Base-by-base conservation (phyloP, 2,888 invertebrate species). In the Leucania comma region DNA sequence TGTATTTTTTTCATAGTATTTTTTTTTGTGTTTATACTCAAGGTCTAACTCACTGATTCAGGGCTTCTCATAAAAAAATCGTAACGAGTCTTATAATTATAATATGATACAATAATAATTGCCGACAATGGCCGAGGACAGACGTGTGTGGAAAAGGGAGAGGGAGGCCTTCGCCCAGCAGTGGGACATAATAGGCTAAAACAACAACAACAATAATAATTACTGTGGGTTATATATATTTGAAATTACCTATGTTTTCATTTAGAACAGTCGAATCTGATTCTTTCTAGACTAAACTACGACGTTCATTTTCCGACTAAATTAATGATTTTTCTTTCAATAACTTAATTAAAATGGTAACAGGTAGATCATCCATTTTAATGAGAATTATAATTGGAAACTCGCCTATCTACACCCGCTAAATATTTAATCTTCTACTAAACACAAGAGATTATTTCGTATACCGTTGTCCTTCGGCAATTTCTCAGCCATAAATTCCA, bases 401-500 rank as follows among this genome's bases (percentile, higher is more conserved):
- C 56, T n/a, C 32, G 5, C n/a, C n/a, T 56, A 35, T 57, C 32
- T 4, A 24, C 24, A 10, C 38, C 38, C 38, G 17, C 10, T 20
- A 24, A 42, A 58, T 24, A 42, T 58, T 38, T 42, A 20, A 38
- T 24, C 10, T 24, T 20, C 38, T 17, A 24, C 24, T 20, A 46
- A 54, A 59, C 12, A 20, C n/a, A 12, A 26, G n/a, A 54, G 46
- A 71, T 24, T 54, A 46, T 50, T 72, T 63, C 50, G 4, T 48
- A 58, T 54, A 56, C 54, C 26, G 26, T 48, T 48, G n/a, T 24
- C 22, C 17, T 51, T 6, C 3, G 14, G 22, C 6, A 73, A 61
- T 61, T 61, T 32, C 26, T 60, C 12, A 58, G 26, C 42, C 10
- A 53, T 60, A 61, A 81, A 76, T 81, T 60, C 54, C 46, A 63